phyloP scores from a whole-genome alignment of 2,113 vertebrate species.

The Athene noctua region DNA sequence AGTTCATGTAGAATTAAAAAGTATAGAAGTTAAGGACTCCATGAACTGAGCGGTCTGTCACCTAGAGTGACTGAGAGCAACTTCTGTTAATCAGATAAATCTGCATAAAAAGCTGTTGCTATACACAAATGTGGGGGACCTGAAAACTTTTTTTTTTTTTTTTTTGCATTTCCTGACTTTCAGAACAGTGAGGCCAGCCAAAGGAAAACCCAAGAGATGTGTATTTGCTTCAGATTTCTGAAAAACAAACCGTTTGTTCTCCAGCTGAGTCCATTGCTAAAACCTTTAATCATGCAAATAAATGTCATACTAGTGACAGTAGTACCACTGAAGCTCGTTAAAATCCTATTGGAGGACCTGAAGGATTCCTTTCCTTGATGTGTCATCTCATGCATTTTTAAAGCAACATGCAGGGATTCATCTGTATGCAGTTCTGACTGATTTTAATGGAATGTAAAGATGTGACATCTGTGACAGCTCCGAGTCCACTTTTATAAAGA shows the following conservation, averaged over 20 bases:
- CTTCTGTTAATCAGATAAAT: neutral
- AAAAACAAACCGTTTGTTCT: neutral
- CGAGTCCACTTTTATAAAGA: neutral
- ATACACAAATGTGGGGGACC: neutral
- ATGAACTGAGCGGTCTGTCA: neutral
- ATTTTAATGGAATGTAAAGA: neutral
- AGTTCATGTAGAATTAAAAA: neutral
- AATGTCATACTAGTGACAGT: neutral
- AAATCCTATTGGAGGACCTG: neutral
- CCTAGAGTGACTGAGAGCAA: neutral
- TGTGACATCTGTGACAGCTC: neutral
- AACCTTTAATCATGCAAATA: neutral
- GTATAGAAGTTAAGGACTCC: neutral
- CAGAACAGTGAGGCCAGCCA: neutral
- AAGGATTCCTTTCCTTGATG: constrained; percentile 3
- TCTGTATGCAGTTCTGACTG: neutral
- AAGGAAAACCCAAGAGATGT: neutral
- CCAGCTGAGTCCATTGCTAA: neutral
- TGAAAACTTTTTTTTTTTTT: neutral
- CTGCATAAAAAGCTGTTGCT: neutral
- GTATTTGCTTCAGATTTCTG: neutral
- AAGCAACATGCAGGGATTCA: neutral
- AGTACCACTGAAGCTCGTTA: neutral
- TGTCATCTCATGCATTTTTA: constrained; percentile 15
- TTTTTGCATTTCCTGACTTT: neutral